Percentiles rank a stretch among this genome's conserved stretches.
Evolutionary conservation across 2,113 vertebrate species (phyloP).

Genomic region (Ophthalmolycus amberensis): DNA sequence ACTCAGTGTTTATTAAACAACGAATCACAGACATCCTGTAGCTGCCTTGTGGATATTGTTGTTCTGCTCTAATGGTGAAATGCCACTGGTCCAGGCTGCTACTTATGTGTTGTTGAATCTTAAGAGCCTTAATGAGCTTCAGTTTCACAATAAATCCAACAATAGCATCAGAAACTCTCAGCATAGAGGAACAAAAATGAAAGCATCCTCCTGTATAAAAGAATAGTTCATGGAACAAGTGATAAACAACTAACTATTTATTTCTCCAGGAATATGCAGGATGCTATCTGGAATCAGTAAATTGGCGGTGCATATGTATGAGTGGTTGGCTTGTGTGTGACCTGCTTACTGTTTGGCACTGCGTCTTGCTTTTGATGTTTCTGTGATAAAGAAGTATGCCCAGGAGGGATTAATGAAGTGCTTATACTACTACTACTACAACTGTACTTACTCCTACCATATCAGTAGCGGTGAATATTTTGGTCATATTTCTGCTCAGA

Average conservation of each 20-base stretch:
- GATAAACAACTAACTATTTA: constrained; percentile 20
- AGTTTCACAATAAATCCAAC: constrained; percentile 27
- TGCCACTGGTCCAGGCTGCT: constrained; percentile 18
- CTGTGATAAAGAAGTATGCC: constrained; percentile 30
- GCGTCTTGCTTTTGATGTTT: constrained; percentile 54
- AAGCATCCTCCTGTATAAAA: neutral
- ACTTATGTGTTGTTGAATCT: constrained; percentile 19
- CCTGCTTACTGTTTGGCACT: constrained; percentile 59
- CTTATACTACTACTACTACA: constrained; percentile 2
- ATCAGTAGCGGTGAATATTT: constrained; percentile 14
- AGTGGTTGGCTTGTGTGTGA: constrained; percentile 50
- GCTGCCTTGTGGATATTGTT: constrained; percentile 30
- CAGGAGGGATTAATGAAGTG: constrained; percentile 28
- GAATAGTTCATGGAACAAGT: neutral
- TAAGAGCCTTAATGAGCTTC: constrained; percentile 27
- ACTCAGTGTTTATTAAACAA: constrained; percentile 65
- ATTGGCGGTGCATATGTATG: constrained; percentile 44
- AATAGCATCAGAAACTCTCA: constrained; percentile 15
- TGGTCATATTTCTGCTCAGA: constrained; percentile 19
- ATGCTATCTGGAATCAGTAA: constrained; percentile 38
- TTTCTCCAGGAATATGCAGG: neutral
- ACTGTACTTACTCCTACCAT: neutral
- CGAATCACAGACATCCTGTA: constrained; percentile 48
- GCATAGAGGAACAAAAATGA: neutral
- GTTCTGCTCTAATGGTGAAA: constrained; percentile 41